phyloP scores from a whole-genome alignment of 2,797 vertebrate species.

The Tamandua tetradactyla region DNA sequence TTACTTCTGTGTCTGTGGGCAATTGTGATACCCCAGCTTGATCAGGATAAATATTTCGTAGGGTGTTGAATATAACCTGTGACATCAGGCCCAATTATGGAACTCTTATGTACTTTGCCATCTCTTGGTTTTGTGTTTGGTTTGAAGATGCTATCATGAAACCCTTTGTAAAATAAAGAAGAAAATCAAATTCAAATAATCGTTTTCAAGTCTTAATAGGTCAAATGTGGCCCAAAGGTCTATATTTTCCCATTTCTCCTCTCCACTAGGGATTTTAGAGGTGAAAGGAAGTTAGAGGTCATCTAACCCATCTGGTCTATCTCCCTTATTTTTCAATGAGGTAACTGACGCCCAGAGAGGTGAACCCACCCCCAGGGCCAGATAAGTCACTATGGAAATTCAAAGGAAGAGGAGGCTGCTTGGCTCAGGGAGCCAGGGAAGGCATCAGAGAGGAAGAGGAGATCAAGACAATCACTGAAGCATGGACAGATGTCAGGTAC shows the following conservation, averaged over 20 bases:
- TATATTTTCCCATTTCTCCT: not conserved
- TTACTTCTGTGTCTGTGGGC: not conserved
- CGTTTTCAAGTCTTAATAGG: constrained; percentile 2
- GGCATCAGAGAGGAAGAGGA: not conserved
- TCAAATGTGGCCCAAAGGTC: not conserved
- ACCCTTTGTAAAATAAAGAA: not conserved
- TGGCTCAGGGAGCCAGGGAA: not conserved
- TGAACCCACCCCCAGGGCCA: not conserved
- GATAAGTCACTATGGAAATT: not conserved
- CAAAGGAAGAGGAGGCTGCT: not conserved
- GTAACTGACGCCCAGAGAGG: not conserved
- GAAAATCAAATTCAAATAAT: not conserved
- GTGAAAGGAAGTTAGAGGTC: not conserved
- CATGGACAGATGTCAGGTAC: not conserved
- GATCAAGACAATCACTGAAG: not conserved
- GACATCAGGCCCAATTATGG: not conserved
- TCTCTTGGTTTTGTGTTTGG: not conserved
- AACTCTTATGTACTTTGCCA: not conserved
- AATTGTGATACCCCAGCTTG: not conserved
- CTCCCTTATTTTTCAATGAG: not conserved
- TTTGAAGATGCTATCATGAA: not conserved
- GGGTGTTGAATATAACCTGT: not conserved
- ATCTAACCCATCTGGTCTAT: not conserved
- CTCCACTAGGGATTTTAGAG: not conserved
- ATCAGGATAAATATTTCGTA: not conserved